Conservation (phyloP, 2,888 invertebrate species). For the Tiliacea citrago region DNA sequence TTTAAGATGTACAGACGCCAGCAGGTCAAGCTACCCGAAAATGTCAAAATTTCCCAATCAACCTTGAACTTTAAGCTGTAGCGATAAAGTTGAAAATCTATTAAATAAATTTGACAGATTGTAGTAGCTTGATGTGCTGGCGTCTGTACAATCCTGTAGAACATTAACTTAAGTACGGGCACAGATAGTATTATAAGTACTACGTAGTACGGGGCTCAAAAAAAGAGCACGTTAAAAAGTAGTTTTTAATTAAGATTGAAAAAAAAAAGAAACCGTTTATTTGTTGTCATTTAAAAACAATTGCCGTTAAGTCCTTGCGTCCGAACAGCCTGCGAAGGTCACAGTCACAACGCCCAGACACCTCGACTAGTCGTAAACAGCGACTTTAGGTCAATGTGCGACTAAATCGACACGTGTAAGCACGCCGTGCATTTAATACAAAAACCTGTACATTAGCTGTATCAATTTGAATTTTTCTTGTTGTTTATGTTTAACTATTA, state of each 20-base stretch:
- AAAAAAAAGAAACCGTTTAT: neutral
- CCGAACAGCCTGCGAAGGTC: conserved; percentile 32
- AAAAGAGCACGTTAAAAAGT: neutral
- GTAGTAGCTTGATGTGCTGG: too few species aligned
- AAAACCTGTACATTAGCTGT: conserved; percentile 36
- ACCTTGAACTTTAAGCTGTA: too few species aligned
- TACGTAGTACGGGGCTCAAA: neutral
- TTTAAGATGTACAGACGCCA: too few species aligned
- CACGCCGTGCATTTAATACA: conserved; percentile 28
- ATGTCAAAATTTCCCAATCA: too few species aligned
- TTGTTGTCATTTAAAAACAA: conserved; percentile 9
- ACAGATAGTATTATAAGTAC: too few species aligned
- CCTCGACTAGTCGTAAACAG: conserved; percentile 20
- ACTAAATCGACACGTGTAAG: conserved; percentile 53
- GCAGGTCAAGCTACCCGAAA: too few species aligned
- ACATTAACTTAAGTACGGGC: too few species aligned
- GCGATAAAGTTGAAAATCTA: too few species aligned
- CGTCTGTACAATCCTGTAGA: too few species aligned
- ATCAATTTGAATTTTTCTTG: conserved; percentile 7
- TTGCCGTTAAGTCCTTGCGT: conserved; percentile 42
- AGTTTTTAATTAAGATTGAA: neutral
- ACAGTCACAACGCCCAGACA: conserved; percentile 15
- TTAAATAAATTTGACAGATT: too few species aligned
- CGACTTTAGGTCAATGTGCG: conserved; percentile 42
- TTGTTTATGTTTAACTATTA: neutral